Base-by-base conservation (phyloP, 2,113 vertebrate species). In the Ctenomys sociabilis region DNA sequence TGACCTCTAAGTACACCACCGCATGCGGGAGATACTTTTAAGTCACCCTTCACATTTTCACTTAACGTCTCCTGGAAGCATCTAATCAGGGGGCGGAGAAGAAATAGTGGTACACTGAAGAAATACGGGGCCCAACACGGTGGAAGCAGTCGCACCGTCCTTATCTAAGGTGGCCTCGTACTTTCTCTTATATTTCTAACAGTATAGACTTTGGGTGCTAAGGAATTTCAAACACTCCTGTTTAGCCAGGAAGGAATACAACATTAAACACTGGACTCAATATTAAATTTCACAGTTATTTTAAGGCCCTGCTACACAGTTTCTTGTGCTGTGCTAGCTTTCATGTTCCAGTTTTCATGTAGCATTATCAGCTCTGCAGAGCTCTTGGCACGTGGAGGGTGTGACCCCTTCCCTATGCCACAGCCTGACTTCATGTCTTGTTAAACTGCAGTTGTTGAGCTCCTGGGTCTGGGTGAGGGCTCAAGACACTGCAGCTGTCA, bases 351-450 rank as follows among this genome's bases (percentile, higher is more conserved):
- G 6, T 22, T 61, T 49, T 49, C n/a, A 11, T 10, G 21, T 2
- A 40, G 2, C 13, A 3, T 73, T 32, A 32, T 22, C 26, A 21
- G 9, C 19, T 35, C 77, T 30, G 37, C 3, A 63, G 43, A 7
- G 3, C 2, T 10, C 13, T 0, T 52, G 14, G 26, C 30, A 7
- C 4, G 14, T 17, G 3, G 11, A n/a, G n/a, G 9, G 0, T 6
- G 6, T 32, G 26, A 77, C 5, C 43, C 14, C 28, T 0, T 12
- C 1, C 40, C 11, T 1, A 4, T 22, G 5, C 21, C 30, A n/a
- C 13, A 4, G 14, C 35, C 5, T 5, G 28, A n/a, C 12, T 0
- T 1, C 12, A 2, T 9, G 30, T 45, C 24, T 40, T n/a, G 5
- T 10, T 30, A 8, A 91, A 61, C 2, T 26, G 19, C 11, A 28